Evolutionary conservation across 2,797 vertebrate species (phyloP).

Genomic region (Enteromius radiatus): DNA sequence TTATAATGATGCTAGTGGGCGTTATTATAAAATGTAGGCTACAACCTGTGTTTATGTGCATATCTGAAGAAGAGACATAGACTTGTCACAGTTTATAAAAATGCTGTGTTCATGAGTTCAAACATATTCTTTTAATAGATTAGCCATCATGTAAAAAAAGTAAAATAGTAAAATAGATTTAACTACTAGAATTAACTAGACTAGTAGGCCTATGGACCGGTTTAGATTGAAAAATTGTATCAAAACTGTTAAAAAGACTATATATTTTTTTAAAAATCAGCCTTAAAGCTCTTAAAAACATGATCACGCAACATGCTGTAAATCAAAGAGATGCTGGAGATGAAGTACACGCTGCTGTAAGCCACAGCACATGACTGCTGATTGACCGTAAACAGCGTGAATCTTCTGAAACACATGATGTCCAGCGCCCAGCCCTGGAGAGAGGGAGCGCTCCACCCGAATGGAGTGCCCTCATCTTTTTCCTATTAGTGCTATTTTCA

Average conservation of each 20-base stretch:
- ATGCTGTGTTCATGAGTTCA: not conserved
- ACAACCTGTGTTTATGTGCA: not conserved
- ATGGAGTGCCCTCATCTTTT: constrained; percentile 75
- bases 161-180: not conserved
- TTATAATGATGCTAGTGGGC: not conserved
- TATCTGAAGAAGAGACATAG: not conserved
- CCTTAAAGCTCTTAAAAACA: not conserved
- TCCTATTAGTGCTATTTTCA: constrained; percentile 75
- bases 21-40: not conserved
- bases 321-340: constrained; percentile 47
- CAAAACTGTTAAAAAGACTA: not conserved
- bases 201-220: not conserved
- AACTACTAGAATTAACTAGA: not conserved
- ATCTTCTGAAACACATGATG: constrained; percentile 59
- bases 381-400: constrained; percentile 51
- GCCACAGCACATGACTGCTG: constrained; percentile 54
- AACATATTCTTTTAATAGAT: not conserved
- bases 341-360: not conserved
- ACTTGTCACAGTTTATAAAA: not conserved
- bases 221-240: not conserved
- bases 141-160: not conserved
- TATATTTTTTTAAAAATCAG: no score
- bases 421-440: constrained; percentile 54
- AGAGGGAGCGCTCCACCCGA: constrained; percentile 50
- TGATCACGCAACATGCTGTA: not conserved